These are phyloP conservation scores for Globodera ellingtonae DNA, from an alignment of 1,140 invertebrate species.

Conservation along the genomic window DNA sequence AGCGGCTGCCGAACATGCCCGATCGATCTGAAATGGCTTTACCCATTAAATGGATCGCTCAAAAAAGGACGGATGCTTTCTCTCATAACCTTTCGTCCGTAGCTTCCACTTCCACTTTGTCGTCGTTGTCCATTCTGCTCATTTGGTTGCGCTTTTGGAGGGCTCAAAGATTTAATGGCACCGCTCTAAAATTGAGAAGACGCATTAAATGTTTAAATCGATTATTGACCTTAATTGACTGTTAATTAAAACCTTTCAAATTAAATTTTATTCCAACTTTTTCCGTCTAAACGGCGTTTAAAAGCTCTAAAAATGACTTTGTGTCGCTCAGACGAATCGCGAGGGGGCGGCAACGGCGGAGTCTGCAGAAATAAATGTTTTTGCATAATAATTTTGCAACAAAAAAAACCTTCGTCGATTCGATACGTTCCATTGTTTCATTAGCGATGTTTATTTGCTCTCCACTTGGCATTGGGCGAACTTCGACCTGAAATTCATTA, in stretches of 20 bases:
- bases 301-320: not conserved
- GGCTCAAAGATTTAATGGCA: too few relatives aligned
- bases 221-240: too few relatives aligned
- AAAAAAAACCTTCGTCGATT: not conserved
- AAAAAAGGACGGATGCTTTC: too few relatives aligned
- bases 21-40: constrained; percentile 17
- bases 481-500: constrained; percentile 44
- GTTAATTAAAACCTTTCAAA: too few relatives aligned
- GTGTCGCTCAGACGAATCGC: not conserved
- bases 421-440: not conserved
- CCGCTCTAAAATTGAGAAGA: too few relatives aligned
- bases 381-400: not conserved
- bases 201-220: too few relatives aligned
- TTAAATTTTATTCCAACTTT: too few relatives aligned
- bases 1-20: constrained; percentile 16
- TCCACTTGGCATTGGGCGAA: constrained; percentile 32
- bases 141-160: not conserved
- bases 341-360: not conserved
- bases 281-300: too few relatives aligned
- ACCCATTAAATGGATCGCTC: too few relatives aligned
- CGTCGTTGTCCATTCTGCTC: not conserved
- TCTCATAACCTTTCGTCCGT: not conserved
- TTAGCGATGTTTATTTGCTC: not conserved
- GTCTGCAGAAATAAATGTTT: not conserved
- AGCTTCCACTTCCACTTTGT: constrained; percentile 8